These are phyloP conservation scores for Coleophora deauratella DNA, from an alignment of 2,888 invertebrate species.

Conservation along the genomic window DNA sequence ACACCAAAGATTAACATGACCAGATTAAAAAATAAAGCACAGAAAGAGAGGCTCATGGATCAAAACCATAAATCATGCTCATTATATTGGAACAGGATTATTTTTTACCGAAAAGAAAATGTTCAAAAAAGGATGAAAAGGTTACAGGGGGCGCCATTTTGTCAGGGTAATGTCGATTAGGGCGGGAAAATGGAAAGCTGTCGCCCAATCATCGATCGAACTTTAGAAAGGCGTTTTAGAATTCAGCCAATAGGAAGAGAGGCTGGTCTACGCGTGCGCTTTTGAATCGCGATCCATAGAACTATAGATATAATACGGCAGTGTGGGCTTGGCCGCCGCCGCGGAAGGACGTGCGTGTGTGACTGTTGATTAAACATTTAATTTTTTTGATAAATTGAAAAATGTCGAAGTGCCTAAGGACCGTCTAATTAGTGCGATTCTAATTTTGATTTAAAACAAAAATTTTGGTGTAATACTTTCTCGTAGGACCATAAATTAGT, in stretches of 20 bases:
- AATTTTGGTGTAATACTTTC: conserved; percentile 37
- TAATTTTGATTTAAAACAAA: conserved; percentile 11
- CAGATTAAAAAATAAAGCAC: conserved; percentile 55
- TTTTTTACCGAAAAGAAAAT: conserved; percentile 67
- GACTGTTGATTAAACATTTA: conserved; percentile 30
- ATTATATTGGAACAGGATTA: conserved; percentile 73
- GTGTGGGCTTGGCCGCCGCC: conserved; percentile 64
- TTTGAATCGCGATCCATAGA: conserved; percentile 65
- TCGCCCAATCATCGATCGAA: conserved; percentile 35
- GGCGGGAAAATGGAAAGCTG: conserved; percentile 56
- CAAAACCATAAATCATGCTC: conserved; percentile 73
- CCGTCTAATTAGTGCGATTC: conserved; percentile 33
- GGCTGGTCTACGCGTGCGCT: conserved; percentile 60
- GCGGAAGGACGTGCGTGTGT: conserved; percentile 44
- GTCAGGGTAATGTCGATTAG: conserved; percentile 55
- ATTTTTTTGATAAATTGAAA: conserved; percentile 33
- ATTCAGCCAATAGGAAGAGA: conserved; percentile 41
- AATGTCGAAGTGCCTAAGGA: conserved; percentile 58
- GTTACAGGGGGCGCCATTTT: conserved; percentile 71
- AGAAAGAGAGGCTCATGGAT: conserved; percentile 53
- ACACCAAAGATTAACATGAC: conserved; percentile 63
- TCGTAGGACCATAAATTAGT: conserved; percentile 29
- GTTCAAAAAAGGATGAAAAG: conserved; percentile 71
- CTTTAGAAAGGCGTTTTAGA: conserved; percentile 55
- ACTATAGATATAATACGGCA: conserved; percentile 68